Percentiles rank a stretch among this genome's conserved stretches.
Conservation (phyloP, 2,113 vertebrate species). For the Pluvianellus socialis region DNA sequence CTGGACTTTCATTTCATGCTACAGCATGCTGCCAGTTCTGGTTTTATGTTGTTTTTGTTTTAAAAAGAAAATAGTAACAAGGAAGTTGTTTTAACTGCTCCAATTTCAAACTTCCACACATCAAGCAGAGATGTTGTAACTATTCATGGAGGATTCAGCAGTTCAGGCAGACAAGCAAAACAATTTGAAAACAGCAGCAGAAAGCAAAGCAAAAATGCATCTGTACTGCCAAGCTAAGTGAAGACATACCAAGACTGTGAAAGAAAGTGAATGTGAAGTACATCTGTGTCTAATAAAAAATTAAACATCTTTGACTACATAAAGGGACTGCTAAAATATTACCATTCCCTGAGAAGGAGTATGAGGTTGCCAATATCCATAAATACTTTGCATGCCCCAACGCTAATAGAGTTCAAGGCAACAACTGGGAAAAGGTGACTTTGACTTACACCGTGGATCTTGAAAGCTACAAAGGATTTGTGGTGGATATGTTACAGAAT, state of each 20-base stretch:
- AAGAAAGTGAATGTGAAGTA: not conserved
- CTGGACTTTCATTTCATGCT: not conserved
- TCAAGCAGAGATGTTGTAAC: not conserved
- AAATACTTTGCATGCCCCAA: not conserved
- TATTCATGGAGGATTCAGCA: not conserved
- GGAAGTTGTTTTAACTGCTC: not conserved
- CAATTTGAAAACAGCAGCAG: slow-evolving; percentile 26
- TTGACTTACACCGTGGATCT: not conserved
- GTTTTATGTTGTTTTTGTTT: not conserved
- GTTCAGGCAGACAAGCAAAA: not conserved
- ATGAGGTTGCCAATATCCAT: not conserved
- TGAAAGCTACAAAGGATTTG: not conserved
- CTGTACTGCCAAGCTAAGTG: not conserved
- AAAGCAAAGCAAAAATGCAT: not conserved
- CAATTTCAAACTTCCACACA: not conserved
- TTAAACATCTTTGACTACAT: not conserved
- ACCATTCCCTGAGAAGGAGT: not conserved
- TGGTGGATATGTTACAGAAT: not conserved
- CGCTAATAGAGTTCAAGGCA: not conserved
- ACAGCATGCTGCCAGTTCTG: not conserved
- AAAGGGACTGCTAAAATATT: not conserved
- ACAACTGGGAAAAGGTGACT: not conserved
- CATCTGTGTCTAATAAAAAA: slow-evolving; percentile 1
- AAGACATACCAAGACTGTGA: not conserved
- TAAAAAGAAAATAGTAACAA: not conserved